phyloP scores from a whole-genome alignment of 2,113 vertebrate genomes.

The Erythrolamprus reginae region DNA sequence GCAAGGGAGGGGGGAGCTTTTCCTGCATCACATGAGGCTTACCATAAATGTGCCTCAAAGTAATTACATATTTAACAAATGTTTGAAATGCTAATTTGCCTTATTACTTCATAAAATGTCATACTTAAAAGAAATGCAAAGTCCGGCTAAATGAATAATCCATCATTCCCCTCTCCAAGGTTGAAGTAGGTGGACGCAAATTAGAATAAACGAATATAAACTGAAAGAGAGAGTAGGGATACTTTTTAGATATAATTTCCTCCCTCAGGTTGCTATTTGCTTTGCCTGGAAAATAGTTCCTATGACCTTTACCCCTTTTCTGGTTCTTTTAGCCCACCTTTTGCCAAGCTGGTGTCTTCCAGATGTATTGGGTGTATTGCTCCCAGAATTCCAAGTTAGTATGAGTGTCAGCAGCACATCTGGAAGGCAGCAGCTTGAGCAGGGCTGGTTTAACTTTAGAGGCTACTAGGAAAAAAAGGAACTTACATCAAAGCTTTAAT shows the following conservation, averaged over 20 bases:
- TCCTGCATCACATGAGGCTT: background rate
- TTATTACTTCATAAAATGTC: background rate
- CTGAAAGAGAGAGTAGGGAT: background rate
- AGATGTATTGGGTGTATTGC: background rate
- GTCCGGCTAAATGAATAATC: background rate
- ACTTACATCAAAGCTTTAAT: background rate
- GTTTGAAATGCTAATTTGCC: background rate
- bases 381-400: background rate
- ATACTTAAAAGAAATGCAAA: background rate
- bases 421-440: background rate
- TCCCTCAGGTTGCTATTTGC: background rate
- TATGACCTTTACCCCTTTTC: conserved; percentile 20
- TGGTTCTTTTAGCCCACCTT: background rate
- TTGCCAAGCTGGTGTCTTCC: background rate
- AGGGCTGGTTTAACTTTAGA: background rate
- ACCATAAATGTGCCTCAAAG: background rate
- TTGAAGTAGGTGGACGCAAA: background rate
- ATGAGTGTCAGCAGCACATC: background rate
- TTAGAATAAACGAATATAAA: background rate
- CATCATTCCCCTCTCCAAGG: background rate
- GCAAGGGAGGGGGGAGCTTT: background rate
- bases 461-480: background rate
- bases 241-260: background rate
- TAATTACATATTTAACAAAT: background rate
- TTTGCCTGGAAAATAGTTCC: background rate